Percentiles rank a stretch among this genome's conserved stretches.
phyloP scores from a whole-genome alignment of 2,113 vertebrate genomes.

The Pluvialis apricaria region DNA sequence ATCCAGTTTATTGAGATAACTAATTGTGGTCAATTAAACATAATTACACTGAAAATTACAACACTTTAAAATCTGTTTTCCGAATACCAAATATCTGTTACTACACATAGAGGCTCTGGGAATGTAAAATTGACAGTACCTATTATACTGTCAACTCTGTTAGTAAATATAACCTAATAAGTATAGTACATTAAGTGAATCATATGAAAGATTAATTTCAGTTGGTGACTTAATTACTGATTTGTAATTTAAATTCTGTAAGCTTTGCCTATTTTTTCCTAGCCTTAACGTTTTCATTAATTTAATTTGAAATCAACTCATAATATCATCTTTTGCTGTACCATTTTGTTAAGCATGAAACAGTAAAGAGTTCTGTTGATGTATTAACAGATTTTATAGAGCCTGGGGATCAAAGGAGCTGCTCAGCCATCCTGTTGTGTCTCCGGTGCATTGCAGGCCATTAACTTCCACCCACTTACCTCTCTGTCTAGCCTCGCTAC shows the following conservation, averaged over 20 bases:
- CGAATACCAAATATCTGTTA: background rate
- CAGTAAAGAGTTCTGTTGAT: background rate
- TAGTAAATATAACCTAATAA: slow-evolving; percentile 6
- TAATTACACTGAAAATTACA: slow-evolving; percentile 6
- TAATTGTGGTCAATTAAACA: background rate
- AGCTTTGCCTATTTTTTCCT: background rate
- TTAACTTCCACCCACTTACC: background rate
- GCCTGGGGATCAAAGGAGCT: background rate
- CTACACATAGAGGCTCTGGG: background rate
- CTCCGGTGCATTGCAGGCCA: background rate
- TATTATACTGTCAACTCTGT: background rate
- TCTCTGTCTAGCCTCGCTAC: background rate
- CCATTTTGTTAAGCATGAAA: background rate
- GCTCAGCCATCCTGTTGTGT: background rate
- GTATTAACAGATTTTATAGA: background rate
- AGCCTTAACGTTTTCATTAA: background rate
- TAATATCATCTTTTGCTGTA: background rate
- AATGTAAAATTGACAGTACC: background rate
- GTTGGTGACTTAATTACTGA: background rate
- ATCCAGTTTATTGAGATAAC: background rate
- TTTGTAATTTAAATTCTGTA: slow-evolving; percentile 14
- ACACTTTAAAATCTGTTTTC: background rate
- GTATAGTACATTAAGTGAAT: background rate
- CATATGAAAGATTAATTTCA: background rate
- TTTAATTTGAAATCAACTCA: background rate